Percentiles rank a stretch among this genome's conserved stretches.
phyloP scores from a whole-genome alignment of 2,797 vertebrate genomes.

The Amphiprion clarkii region DNA sequence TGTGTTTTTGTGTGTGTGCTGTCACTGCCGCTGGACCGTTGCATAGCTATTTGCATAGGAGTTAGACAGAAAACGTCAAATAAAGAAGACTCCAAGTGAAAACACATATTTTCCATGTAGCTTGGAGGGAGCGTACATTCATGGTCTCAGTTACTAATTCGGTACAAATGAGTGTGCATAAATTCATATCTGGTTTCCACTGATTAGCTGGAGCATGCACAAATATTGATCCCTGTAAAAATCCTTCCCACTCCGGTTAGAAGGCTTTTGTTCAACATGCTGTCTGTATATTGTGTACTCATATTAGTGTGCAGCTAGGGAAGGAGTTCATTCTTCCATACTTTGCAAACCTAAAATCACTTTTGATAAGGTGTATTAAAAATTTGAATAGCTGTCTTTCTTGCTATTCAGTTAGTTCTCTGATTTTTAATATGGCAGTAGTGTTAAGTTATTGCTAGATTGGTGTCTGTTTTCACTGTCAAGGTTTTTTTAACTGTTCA shows the following conservation, averaged over 20 bases:
- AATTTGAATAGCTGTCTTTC: not conserved
- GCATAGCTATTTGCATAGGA: slow-evolving; percentile 35
- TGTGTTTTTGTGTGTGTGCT: slow-evolving; percentile 33
- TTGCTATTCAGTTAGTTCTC: not conserved
- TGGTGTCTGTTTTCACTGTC: not conserved
- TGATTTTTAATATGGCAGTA: not conserved
- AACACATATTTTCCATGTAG: slow-evolving; percentile 9
- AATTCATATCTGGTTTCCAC: not conserved
- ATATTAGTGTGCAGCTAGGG: not conserved
- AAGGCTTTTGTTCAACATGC: not conserved
- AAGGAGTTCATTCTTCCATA: not conserved
- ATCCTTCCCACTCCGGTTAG: not conserved
- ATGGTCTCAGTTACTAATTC: not conserved
- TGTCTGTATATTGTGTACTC: not conserved
- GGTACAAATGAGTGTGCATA: not conserved
- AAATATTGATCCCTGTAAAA: not conserved
- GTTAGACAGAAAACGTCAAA: slow-evolving; percentile 47
- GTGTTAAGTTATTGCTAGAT: not conserved
- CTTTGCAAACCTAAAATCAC: not conserved
- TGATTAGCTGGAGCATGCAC: not conserved
- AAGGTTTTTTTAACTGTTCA: not conserved
- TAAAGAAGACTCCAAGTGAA: slow-evolving; percentile 18
- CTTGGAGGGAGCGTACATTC: not conserved
- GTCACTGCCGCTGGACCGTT: slow-evolving; percentile 39
- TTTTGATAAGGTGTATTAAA: not conserved